These are phyloP conservation scores for Pardosa pseudoannulata DNA, from an alignment of 2,888 invertebrate genomes.

Conservation along the genomic window DNA sequence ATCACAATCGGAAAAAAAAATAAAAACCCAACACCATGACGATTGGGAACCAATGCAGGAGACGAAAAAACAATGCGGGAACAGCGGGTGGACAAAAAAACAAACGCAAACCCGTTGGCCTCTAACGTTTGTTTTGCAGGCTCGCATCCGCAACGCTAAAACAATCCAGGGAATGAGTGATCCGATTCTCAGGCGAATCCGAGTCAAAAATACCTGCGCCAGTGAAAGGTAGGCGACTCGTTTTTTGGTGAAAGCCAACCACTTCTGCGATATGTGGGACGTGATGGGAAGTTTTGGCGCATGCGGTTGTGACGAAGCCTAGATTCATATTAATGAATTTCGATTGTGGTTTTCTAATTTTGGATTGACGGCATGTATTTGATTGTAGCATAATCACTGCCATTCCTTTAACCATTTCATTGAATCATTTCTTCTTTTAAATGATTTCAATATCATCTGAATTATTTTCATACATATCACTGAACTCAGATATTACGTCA, in stretches of 20 bases:
- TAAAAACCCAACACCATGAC: slow-evolving; percentile 8
- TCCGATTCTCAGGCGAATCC: background rate
- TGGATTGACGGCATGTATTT: too few species aligned
- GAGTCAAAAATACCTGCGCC: background rate
- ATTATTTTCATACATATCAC: too few species aligned
- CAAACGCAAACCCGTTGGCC: background rate
- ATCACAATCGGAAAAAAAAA: slow-evolving; percentile 9
- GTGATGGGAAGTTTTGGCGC: background rate
- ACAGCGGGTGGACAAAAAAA: too few species aligned
- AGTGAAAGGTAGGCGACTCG: background rate
- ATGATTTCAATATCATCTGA: too few species aligned
- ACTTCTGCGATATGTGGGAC: background rate
- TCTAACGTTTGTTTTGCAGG: background rate
- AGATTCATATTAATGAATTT: too few species aligned
- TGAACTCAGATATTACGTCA: too few species aligned
- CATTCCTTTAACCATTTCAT: too few species aligned
- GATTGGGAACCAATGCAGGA: background rate
- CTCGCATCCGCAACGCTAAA: background rate
- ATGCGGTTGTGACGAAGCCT: too few species aligned
- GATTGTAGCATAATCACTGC: too few species aligned
- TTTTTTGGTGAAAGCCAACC: background rate
- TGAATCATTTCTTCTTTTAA: too few species aligned
- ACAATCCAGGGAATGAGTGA: background rate
- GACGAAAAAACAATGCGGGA: background rate
- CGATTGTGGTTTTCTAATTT: too few species aligned